phyloP scores from a whole-genome alignment of 2,888 invertebrate species.

The Lasioglossum malachurum region DNA sequence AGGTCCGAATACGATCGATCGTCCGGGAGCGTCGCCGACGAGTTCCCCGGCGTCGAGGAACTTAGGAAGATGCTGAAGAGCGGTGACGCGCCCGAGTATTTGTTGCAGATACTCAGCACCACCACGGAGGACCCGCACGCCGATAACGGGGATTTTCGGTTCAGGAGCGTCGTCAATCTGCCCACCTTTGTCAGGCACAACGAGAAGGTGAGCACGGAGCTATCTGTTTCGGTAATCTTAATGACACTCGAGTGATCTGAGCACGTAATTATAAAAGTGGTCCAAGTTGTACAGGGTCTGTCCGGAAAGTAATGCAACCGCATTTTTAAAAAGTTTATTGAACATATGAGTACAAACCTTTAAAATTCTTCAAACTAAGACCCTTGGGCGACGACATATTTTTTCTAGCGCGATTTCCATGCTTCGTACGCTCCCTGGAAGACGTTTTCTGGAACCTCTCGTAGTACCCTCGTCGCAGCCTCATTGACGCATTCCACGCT shows the following conservation, averaged over 20 bases:
- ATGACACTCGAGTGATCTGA: not conserved
- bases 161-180: constrained; percentile 90
- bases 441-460: no score
- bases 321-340: no score
- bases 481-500: no score
- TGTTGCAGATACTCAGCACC: constrained; percentile 88
- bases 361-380: no score
- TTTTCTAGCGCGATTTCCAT: no score
- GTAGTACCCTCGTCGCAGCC: no score
- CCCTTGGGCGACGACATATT: no score
- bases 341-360: no score
- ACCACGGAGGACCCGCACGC: constrained; percentile 87
- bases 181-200: constrained; percentile 91
- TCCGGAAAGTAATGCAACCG: no score
- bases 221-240: not conserved
- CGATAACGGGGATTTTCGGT: constrained; percentile 85
- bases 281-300: no score
- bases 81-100: constrained; percentile 89
- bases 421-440: no score
- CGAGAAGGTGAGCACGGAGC: constrained; percentile 87
- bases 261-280: no score
- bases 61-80: constrained; percentile 90
- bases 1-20: constrained; percentile 86
- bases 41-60: constrained; percentile 89
- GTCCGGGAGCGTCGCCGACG: constrained; percentile 85